Percentiles rank a stretch among this genome's conserved stretches.
These are phyloP conservation scores for Linyphia triangularis DNA, from an alignment of 2,888 invertebrate species.

Conservation along the genomic window DNA sequence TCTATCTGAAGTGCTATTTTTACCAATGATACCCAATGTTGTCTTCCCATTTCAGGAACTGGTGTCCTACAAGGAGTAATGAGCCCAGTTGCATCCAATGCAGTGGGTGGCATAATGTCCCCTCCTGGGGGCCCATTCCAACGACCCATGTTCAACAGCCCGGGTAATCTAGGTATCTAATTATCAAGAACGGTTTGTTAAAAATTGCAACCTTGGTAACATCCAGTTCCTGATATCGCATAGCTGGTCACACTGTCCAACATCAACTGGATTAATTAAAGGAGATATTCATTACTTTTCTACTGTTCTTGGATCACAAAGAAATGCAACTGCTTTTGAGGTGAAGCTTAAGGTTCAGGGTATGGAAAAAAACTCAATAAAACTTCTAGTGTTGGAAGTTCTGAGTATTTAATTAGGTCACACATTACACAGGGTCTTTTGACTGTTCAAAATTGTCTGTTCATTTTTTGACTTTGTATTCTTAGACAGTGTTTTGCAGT, in stretches of 20 bases:
- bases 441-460: constrained; percentile 12
- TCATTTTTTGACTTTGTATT: constrained; percentile 8
- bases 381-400: constrained; percentile 7
- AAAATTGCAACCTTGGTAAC: constrained; percentile 14
- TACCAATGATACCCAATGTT: too few relatives aligned
- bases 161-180: constrained; percentile 71
- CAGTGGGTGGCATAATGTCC: constrained; percentile 52
- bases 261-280: neutral
- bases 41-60: constrained; percentile 34
- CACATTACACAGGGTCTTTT: constrained; percentile 20
- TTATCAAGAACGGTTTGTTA: neutral
- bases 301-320: constrained; percentile 27
- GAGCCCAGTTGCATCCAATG: constrained; percentile 47
- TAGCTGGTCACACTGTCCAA: neutral
- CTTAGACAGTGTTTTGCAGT: neutral
- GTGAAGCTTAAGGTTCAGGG: constrained; percentile 16
- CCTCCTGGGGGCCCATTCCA: constrained; percentile 58
- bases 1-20: too few relatives aligned
- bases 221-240: neutral
- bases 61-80: constrained; percentile 21
- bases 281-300: constrained; percentile 17
- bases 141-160: constrained; percentile 66
- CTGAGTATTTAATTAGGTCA: constrained; percentile 25
- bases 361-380: neutral
- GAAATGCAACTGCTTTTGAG: constrained; percentile 44